A percentile compares a stretch with the other conserved stretches of the same genome.
Evolutionary conservation across 2,888 invertebrate species (phyloP).

Genomic region (Dryadula phaetusa): DNA sequence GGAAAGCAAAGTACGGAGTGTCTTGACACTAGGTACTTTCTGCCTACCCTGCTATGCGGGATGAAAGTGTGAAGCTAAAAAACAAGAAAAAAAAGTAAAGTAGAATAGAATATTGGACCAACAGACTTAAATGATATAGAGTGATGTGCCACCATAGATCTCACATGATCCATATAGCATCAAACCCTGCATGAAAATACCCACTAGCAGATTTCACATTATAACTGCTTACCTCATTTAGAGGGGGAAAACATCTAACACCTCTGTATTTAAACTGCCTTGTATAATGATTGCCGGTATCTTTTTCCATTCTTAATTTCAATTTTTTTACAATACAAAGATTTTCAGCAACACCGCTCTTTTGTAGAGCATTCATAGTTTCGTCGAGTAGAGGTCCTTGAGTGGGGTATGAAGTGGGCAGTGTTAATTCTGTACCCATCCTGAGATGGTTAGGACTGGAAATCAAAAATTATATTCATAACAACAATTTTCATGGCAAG

Average conservation of each 20-base stretch:
- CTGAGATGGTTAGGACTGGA: slow-evolving; percentile 63
- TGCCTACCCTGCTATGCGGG: too few species aligned
- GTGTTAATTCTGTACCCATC: slow-evolving; percentile 61
- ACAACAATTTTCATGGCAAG: not conserved
- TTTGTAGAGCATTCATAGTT: slow-evolving; percentile 33
- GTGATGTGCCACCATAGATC: too few species aligned
- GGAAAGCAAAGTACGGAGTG: too few species aligned
- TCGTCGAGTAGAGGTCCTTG: slow-evolving; percentile 50
- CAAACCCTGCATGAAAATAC: too few species aligned
- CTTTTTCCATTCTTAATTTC: slow-evolving; percentile 52
- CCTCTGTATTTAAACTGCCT: slow-evolving; percentile 70
- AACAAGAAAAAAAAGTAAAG: too few species aligned
- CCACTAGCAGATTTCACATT: too few species aligned
- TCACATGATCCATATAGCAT: too few species aligned
- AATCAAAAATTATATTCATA: slow-evolving; percentile 39
- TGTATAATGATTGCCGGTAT: slow-evolving; percentile 52
- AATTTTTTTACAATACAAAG: slow-evolving; percentile 59
- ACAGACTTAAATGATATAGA: too few species aligned
- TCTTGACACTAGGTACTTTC: too few species aligned
- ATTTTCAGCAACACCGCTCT: slow-evolving; percentile 42
- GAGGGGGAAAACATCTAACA: slow-evolving; percentile 50
- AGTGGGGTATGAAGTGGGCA: slow-evolving; percentile 55
- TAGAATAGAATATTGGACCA: too few species aligned
- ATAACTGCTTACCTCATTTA: slow-evolving; percentile 38
- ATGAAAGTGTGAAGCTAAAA: too few species aligned